Evolutionary conservation across 2,888 invertebrate species (phyloP).

Genomic region (Eristalis tenax): DNA sequence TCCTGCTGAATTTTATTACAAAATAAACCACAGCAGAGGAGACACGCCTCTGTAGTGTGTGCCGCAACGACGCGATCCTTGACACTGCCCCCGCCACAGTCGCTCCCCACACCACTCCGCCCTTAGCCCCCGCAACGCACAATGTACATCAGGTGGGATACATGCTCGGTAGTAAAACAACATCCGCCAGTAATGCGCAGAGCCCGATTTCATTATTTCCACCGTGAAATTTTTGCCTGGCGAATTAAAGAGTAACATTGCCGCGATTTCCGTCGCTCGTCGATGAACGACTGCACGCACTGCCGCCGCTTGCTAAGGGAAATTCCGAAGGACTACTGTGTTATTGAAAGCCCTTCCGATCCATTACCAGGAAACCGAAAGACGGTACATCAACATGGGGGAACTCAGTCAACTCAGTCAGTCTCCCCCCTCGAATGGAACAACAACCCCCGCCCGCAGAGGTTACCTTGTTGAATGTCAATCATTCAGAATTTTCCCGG

Average conservation of each 20-base stretch:
- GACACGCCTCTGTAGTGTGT: neutral
- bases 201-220: slow-evolving; percentile 19
- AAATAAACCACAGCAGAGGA: neutral
- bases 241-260: slow-evolving; percentile 7
- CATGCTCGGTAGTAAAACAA: slow-evolving; percentile 13
- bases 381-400: neutral
- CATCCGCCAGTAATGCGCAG: slow-evolving; percentile 15
- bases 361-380: neutral
- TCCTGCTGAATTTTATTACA: neutral
- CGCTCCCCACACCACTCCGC: neutral
- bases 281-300: neutral
- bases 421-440: neutral
- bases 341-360: neutral
- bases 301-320: neutral
- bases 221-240: neutral
- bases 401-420: neutral
- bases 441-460: neutral
- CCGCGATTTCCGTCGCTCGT: neutral
- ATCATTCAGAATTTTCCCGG: slow-evolving; percentile 12
- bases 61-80: slow-evolving; percentile 15
- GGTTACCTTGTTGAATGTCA: slow-evolving; percentile 4
- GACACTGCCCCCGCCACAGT: slow-evolving; percentile 1
- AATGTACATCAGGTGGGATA: neutral
- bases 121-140: neutral
- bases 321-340: neutral